Conservation (phyloP, 2,797 vertebrate genomes). For the Coregonus ussuriensis region DNA sequence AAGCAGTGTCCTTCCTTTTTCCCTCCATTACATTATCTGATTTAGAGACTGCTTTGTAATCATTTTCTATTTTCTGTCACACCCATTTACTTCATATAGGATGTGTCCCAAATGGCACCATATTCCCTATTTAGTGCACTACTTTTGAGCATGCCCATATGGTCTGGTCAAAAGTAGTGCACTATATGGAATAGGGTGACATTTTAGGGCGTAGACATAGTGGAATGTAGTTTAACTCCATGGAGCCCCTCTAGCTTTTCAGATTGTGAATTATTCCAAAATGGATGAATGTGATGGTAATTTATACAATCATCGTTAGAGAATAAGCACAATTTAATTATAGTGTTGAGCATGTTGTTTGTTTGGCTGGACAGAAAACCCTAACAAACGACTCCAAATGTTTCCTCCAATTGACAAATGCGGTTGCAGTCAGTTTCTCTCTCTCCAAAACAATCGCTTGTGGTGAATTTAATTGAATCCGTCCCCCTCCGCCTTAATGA, state of each 20-base stretch:
- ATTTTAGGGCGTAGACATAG: background rate
- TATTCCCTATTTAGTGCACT: background rate
- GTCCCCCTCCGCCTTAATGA: constrained; percentile 24
- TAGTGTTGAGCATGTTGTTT: background rate
- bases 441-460: constrained; percentile 7
- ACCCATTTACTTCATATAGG: constrained; percentile 17
- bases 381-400: constrained; percentile 12
- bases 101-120: background rate
- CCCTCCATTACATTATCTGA: constrained; percentile 19
- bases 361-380: too few relatives aligned
- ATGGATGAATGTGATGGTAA: background rate
- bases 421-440: constrained; percentile 6
- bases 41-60: constrained; percentile 18
- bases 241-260: background rate
- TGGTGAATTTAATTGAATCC: constrained; percentile 33
- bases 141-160: background rate
- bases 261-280: background rate
- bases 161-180: background rate
- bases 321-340: background rate
- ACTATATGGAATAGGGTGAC: background rate
- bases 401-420: constrained; percentile 9
- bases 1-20: background rate
- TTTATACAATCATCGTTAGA: background rate
- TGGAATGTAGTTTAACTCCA: background rate
- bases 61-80: constrained; percentile 26